Conservation (phyloP, 1,140 invertebrate genomes). For the Scaptomyza montana region DNA sequence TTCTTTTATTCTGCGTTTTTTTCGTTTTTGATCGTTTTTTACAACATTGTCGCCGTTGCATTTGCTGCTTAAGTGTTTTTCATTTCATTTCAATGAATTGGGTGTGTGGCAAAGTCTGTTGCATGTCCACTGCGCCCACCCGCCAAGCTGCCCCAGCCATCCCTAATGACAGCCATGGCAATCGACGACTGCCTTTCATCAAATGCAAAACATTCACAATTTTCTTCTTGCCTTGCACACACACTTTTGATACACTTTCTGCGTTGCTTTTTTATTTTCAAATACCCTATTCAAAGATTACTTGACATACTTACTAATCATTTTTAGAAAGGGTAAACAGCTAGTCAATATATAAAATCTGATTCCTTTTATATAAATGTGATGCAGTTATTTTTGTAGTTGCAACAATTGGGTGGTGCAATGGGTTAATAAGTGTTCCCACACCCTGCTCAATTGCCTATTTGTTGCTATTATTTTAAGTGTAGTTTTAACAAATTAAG, state of each 20-base stretch:
- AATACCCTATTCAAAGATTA: too few species aligned
- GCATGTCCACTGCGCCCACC: constrained; percentile 5
- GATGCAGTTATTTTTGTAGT: too few species aligned
- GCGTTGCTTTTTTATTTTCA: background rate
- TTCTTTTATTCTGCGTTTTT: constrained; percentile 7
- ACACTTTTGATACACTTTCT: constrained; percentile 28
- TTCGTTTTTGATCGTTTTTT: constrained; percentile 23
- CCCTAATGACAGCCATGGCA: constrained; percentile 14
- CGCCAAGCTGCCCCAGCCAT: background rate
- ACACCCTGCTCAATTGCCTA: background rate
- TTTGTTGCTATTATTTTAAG: too few species aligned
- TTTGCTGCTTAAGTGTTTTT: constrained; percentile 65
- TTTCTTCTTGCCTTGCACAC: constrained; percentile 44
- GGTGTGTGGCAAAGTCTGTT: constrained; percentile 43
- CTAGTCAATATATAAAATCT: background rate
- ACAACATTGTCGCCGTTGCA: constrained; percentile 48
- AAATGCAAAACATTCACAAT: constrained; percentile 44
- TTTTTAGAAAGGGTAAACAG: constrained; percentile 12
- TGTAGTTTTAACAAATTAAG: constrained; percentile 59
- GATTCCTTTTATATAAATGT: too few species aligned
- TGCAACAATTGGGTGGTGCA: too few species aligned
- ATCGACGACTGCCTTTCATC: constrained; percentile 40
- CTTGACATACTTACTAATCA: too few species aligned
- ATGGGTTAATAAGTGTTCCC: background rate
- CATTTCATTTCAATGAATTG: constrained; percentile 59